These are phyloP conservation scores for Danaus chrysippus DNA, from an alignment of 2,888 invertebrate species.

Conservation along the genomic window DNA sequence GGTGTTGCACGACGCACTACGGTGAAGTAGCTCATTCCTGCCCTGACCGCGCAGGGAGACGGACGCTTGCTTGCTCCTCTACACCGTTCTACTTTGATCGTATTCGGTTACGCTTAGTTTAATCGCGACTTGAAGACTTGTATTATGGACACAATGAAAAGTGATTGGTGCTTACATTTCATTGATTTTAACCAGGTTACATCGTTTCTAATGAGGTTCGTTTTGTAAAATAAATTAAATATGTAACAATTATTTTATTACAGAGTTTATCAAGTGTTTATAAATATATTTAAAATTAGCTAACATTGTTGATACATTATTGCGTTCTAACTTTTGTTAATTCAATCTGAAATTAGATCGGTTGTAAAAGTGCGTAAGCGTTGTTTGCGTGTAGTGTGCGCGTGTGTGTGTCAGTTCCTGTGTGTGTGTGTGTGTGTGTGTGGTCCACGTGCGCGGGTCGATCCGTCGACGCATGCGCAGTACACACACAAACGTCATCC, in stretches of 20 bases:
- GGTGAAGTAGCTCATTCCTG: conserved; percentile 50
- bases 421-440: conserved; percentile 39
- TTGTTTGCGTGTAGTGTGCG: conserved; percentile 32
- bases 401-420: conserved; percentile 41
- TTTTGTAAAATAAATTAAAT: conserved; percentile 7
- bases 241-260: too few species aligned
- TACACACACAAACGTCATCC: conserved; percentile 48
- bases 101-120: conserved; percentile 16
- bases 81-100: conserved; percentile 26
- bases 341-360: conserved; percentile 6
- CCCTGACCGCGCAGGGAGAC: conserved; percentile 36
- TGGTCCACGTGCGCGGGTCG: conserved; percentile 67
- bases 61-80: conserved; percentile 27
- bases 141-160: conserved; percentile 4
- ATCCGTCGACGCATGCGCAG: conserved; percentile 61
- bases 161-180: conserved; percentile 16
- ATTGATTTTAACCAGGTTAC: conserved; percentile 9
- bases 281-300: too few species aligned
- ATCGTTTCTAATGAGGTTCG: conserved; percentile 22
- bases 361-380: conserved; percentile 14
- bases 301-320: too few species aligned
- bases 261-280: too few species aligned
- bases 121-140: conserved; percentile 22
- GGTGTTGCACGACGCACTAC: conserved; percentile 58
- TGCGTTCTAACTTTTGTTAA: conserved; percentile 9